Evolutionary conservation across 2,888 invertebrate genomes (phyloP), one percentile per base, ranked within the genome.

Genomic region (Oxytorus armatus): DNA sequence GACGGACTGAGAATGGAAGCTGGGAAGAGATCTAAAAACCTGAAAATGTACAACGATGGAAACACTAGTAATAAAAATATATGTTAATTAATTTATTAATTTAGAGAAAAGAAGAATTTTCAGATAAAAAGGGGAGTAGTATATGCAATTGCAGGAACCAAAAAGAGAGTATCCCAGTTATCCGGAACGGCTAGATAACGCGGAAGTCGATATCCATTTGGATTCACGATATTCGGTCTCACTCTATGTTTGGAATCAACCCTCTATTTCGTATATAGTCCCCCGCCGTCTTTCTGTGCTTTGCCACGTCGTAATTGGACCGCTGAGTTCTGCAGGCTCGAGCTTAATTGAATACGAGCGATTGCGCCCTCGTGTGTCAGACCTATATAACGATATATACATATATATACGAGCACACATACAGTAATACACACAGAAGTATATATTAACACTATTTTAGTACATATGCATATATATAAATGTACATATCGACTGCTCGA

Each of bases 301-400:
- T 51, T 68, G 39, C 77, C 73, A 69, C 55, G 49, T 57, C 75
- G 68, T 82, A 78, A 82, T 80, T 80, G 77, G 75, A 80, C 79
- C 72, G 75, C 75, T 76, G 75, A 80, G 78, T 80, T 80, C 51
- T 44, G 57, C 75, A 72, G 77, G 72, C 75, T 78, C 72, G 70
- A 63, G 76, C 59, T 78, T 72, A 69, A 78, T 82, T 70, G 81
- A 79, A 82, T 77, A 69, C 75, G 70, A 76, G 61, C 59, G 65
- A 79, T 79, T 78, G 77, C 76, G 42, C 55, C 44, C 57, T 74
- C 23, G 73, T 69, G 53, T 61, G 47, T 33, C 44, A 25, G 47
- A 23, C 3, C 8, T 57, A 39, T 73, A 66, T 53, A 39, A 44
- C 18, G 16, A 5, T 18, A 57, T 4, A 10, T 18, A 8, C 53